Evolutionary conservation across 1,140 invertebrate genomes (phyloP), one percentile per base, ranked within the genome.

Genomic region (Drosophila parvula): DNA sequence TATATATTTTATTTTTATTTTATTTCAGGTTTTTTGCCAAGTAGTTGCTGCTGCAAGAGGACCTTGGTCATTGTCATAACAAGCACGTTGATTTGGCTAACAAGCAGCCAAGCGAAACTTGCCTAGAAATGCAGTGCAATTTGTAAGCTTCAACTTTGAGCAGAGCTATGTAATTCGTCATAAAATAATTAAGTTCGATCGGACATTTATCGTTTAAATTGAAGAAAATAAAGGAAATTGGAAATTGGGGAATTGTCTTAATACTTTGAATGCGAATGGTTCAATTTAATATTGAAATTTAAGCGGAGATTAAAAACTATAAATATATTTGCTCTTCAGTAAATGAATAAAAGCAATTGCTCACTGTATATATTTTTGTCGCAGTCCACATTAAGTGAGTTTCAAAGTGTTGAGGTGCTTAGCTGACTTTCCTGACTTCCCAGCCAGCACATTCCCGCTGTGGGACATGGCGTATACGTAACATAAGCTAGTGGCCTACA

Each of bases 81-180:
- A 81, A 85, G 43, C 53, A 65, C 40, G 77, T 74, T 65, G 69
- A 53, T 78, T 81, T 81, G 57, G 78, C 53, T 71, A 81, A 78
- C 55, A 85, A 74, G 63, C 40, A 65, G 40, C 10, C 14, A 12
- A 14, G 40, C 38, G 16, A 59, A 32, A 68, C 63, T 75, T 74
- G 64, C 50, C 50, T 69, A 34, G 70, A 44, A 73, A 22, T 32
- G 56, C 43, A 28, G 38, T 48, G 64, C 50, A 78, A 79, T 79
- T 68, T 75, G 63, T 79, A 59, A 59, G 55, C 18, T 69, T n/a
- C 22, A 12, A 40, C 27, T 28, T 43, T 12, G 60, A 56, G 58
- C 18, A 50, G 56, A 60, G 50, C 45, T 59, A 12, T 47, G 34
- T 34, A 14, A 51, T 53, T 11, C 32, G 10, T 4, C 16, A 7